These are phyloP conservation scores for Acanthococcus lagerstroemiae DNA, from an alignment of 2,888 invertebrate species.

Conservation along the genomic window DNA sequence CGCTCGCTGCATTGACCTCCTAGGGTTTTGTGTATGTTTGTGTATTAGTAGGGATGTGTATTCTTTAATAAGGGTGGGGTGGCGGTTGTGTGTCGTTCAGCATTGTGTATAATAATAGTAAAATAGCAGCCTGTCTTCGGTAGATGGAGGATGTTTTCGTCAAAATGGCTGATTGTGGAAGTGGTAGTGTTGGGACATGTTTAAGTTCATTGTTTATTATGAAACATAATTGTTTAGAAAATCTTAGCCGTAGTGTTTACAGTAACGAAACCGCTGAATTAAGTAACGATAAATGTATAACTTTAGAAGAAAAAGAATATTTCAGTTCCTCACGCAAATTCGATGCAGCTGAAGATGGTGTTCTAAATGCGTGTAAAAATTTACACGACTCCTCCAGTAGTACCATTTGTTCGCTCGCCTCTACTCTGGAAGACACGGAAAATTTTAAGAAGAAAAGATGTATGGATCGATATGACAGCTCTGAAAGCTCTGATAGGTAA, in stretches of 20 bases:
- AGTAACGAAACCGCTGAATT: slow-evolving; percentile 4
- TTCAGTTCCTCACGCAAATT: slow-evolving; percentile 15
- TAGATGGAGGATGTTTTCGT: slow-evolving; percentile 24
- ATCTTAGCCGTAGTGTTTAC: slow-evolving; percentile 24
- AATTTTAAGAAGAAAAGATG: slow-evolving; percentile 67
- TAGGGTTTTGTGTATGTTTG: slow-evolving; percentile 9
- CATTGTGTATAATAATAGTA: slow-evolving; percentile 20
- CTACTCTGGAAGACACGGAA: slow-evolving; percentile 17
- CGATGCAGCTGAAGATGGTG: slow-evolving; percentile 14
- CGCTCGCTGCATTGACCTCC: slow-evolving; percentile 18
- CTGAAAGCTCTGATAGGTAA: slow-evolving; percentile 87
- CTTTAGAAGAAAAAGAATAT: slow-evolving; percentile 18
- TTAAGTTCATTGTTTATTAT: slow-evolving; percentile 29
- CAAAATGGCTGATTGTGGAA: slow-evolving; percentile 29
- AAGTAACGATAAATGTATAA: slow-evolving; percentile 6
- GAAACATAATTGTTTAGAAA: slow-evolving; percentile 30
- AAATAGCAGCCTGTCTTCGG: slow-evolving; percentile 10
- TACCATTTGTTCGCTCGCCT: slow-evolving; percentile 17
- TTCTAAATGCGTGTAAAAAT: slow-evolving; percentile 9
- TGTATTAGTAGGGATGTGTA: slow-evolving; percentile 28
- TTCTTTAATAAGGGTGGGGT: slow-evolving; percentile 7
- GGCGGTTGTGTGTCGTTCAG: neutral
- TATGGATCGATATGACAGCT: slow-evolving; percentile 83
- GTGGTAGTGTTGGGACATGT: slow-evolving; percentile 27
- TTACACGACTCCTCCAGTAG: slow-evolving; percentile 20